Evolutionary conservation across 2,797 vertebrate species (phyloP).

Genomic region (Sternotherus odoratus): DNA sequence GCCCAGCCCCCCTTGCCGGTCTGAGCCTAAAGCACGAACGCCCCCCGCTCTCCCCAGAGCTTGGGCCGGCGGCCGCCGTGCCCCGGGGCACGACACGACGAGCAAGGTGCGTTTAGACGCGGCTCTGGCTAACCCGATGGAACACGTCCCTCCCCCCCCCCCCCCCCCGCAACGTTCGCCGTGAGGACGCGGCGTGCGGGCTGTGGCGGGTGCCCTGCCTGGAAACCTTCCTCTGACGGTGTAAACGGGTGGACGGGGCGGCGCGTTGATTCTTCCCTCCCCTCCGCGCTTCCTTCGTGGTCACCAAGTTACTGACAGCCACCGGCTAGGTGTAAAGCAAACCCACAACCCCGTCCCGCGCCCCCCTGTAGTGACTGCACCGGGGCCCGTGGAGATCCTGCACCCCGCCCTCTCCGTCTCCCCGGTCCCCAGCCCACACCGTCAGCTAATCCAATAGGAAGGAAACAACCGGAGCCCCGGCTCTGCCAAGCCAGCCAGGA

Average conservation of each 20-base stretch:
- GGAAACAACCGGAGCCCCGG: constrained; percentile 67
- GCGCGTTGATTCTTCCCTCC: background rate
- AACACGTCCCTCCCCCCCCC: too few species aligned
- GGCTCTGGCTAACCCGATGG: background rate
- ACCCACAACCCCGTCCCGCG: background rate
- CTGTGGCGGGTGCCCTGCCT: too few species aligned
- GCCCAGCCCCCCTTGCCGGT: too few species aligned
- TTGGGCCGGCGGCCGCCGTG: too few species aligned
- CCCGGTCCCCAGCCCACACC: too few species aligned
- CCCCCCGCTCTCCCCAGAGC: too few species aligned
- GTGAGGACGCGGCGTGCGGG: background rate
- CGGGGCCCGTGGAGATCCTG: background rate
- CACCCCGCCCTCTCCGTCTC: too few species aligned
- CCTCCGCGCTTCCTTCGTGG: background rate
- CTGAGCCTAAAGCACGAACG: too few species aligned
- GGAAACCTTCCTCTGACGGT: background rate
- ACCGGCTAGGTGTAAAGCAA: background rate
- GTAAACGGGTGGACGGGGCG: too few species aligned
- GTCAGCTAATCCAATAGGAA: constrained; percentile 12
- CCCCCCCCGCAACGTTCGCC: too few species aligned
- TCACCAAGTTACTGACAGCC: background rate
- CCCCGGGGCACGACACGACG: too few species aligned
- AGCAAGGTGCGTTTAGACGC: background rate
- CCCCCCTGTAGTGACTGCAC: background rate
- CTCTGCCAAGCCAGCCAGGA: constrained; percentile 76